Evolutionary conservation across 2,797 vertebrate genomes (phyloP), one percentile per base, ranked within the genome.

Genomic region (Poecilia gillii): DNA sequence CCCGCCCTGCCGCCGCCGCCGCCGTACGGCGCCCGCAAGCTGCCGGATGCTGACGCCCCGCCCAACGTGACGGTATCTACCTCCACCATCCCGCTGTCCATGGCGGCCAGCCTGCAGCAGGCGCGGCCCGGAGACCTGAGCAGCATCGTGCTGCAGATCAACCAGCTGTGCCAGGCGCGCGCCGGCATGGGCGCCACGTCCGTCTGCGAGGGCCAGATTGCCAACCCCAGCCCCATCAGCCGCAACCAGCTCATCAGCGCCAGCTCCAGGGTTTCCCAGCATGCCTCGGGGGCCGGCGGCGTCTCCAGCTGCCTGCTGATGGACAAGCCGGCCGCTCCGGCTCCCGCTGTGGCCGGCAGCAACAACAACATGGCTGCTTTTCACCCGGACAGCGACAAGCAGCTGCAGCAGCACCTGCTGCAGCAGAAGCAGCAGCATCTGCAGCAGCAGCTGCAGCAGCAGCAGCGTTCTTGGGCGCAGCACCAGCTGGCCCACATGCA

Each of bases 231-330:
- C 93, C 97, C 98, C 91, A 99, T 99, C 94, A 99, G 97, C 96
- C 98, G 98, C 90, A 98, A 98, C 94, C 97, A 99, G 95, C 96
- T 99, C 90, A 99, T 99, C 94, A 98, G 97, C 90, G 98, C 98
- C 91, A 99, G 98, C 96, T 98, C 97, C 73, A 96, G 98, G 90
- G 97, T 98, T 90, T 98, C 97, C 53, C 98, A 98, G 92, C 95
- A 96, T 82, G 81, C 83, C 0, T 92, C 57, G 23, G 51, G 87
- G 46, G 49, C 49, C n/a, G 94, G 96, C 72, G 94, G 95, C 62
- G 94, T 96, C 91, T 95, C 97, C 91, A 95, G 96, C 91, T 98
- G 97, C 95, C 95, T 97, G 90, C 95, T 97, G 90, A 95, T 83
- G 81, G 95, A 96, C 78, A 94, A 94, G 78, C 74, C 80, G 47